These are phyloP conservation scores for Entosphenus tridentatus DNA, from an alignment of 2,113 vertebrate species.

Conservation along the genomic window DNA sequence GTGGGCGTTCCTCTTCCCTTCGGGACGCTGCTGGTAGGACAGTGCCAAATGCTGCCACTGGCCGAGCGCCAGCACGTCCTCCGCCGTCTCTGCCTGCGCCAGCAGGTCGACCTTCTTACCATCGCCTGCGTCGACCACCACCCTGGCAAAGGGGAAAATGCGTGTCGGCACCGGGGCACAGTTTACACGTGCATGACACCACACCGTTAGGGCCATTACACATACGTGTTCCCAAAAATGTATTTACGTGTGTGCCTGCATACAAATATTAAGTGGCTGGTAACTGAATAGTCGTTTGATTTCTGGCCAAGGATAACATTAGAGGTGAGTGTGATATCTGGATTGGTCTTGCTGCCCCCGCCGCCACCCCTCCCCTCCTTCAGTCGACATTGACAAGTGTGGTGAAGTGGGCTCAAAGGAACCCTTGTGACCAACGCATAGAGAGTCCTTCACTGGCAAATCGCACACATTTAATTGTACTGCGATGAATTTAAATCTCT, in stretches of 20 bases:
- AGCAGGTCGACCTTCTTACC: slow-evolving; percentile 57
- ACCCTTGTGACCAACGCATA: no score
- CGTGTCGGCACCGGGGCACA: neutral
- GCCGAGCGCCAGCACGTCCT: slow-evolving; percentile 32
- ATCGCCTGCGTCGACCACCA: slow-evolving; percentile 70
- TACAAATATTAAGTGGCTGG: neutral
- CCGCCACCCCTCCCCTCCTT: no score
- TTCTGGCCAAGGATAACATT: slow-evolving; percentile 3
- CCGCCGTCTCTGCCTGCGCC: slow-evolving; percentile 55
- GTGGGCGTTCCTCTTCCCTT: slow-evolving; percentile 61
- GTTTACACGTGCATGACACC: neutral
- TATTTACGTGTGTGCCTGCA: neutral
- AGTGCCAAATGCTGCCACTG: slow-evolving; percentile 73
- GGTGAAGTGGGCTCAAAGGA: no score
- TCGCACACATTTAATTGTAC: no score
- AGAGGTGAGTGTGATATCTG: neutral
- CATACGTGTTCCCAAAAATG: neutral
- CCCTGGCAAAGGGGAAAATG: slow-evolving; percentile 21
- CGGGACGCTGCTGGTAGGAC: slow-evolving; percentile 57
- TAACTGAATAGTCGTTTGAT: neutral
- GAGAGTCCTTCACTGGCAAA: no score
- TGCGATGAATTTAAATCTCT: no score
- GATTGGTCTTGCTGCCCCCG: no score
- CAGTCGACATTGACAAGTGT: no score
- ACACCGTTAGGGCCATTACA: neutral